A percentile compares a stretch with the other conserved stretches of the same genome.
Evolutionary conservation across 2,888 invertebrate genomes (phyloP).

Genomic region (Plebejus anna): DNA sequence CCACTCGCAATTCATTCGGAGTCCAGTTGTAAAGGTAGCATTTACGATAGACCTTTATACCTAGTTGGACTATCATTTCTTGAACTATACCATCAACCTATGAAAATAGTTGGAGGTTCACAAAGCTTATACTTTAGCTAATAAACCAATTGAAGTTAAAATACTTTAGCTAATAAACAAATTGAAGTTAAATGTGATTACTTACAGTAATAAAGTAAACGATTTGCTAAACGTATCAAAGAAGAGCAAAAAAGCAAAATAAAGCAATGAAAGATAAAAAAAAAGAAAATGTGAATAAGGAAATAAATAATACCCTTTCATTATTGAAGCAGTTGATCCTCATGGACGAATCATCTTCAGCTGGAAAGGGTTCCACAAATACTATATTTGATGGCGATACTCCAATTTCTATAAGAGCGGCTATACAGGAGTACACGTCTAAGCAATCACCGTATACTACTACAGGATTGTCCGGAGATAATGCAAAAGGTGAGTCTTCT

Average conservation of each 20-base stretch:
- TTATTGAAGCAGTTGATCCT: slow-evolving; percentile 71
- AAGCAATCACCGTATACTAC: slow-evolving; percentile 85
- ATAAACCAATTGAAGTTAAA: too few relatives aligned
- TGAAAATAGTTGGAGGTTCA: neutral
- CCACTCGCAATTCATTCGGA: slow-evolving; percentile 48
- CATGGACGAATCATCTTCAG: slow-evolving; percentile 49
- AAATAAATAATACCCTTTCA: slow-evolving; percentile 48
- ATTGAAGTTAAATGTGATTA: too few relatives aligned
- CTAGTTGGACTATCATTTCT: slow-evolving; percentile 53
- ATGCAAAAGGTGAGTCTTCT: slow-evolving; percentile 43
- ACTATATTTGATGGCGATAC: slow-evolving; percentile 75
- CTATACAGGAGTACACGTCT: slow-evolving; percentile 83
- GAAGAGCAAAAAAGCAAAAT: neutral
- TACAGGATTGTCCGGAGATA: slow-evolving; percentile 54
- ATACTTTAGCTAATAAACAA: too few relatives aligned
- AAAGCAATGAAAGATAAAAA: neutral
- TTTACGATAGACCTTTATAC: slow-evolving; percentile 67
- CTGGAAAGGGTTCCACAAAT: slow-evolving; percentile 80
- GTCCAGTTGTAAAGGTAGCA: slow-evolving; percentile 77
- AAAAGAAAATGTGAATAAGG: slow-evolving; percentile 55
- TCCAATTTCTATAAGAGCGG: slow-evolving; percentile 82
- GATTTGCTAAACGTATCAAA: neutral
- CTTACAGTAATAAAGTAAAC: neutral
- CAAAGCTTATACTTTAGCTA: neutral
- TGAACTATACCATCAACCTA: slow-evolving; percentile 77